phyloP scores from a whole-genome alignment of 2,888 invertebrate genomes.

The Spicauda simplicius region DNA sequence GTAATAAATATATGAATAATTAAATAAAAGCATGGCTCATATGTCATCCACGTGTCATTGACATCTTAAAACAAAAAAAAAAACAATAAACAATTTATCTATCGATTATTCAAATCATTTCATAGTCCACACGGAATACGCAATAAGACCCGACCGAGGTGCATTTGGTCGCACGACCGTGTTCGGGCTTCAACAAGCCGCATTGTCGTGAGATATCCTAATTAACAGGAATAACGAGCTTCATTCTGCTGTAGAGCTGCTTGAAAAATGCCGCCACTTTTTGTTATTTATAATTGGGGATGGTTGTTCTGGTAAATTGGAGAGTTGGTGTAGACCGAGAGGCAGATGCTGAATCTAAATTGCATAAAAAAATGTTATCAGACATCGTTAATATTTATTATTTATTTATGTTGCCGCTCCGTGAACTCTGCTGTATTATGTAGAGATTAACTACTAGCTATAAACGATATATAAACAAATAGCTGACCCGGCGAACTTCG shows the following conservation, averaged over 20 bases:
- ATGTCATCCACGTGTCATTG: too few species aligned
- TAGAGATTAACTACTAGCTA: too few species aligned
- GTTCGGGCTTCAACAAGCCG: background rate
- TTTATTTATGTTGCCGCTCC: too few species aligned
- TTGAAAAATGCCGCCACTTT: slow-evolving; percentile 23
- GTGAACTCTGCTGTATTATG: too few species aligned
- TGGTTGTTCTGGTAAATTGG: slow-evolving; percentile 28
- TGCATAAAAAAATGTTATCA: background rate
- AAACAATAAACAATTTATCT: too few species aligned
- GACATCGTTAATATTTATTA: background rate
- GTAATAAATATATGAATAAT: too few species aligned
- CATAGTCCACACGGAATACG: too few species aligned
- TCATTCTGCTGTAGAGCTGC: slow-evolving; percentile 17
- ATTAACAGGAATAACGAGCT: slow-evolving; percentile 28
- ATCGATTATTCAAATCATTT: too few species aligned
- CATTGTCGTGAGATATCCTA: slow-evolving; percentile 16
- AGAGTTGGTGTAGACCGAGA: slow-evolving; percentile 16
- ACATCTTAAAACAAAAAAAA: too few species aligned
- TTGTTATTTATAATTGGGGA: slow-evolving; percentile 32
- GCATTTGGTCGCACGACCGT: background rate
- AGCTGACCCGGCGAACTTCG: too few species aligned
- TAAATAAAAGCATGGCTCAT: too few species aligned
- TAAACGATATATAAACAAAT: too few species aligned
- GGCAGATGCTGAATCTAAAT: background rate
- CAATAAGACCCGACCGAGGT: background rate